Percentiles rank a stretch among this genome's conserved stretches.
Evolutionary conservation across 2,888 invertebrate species (phyloP).

Genomic region (Frankliniella fusca): DNA sequence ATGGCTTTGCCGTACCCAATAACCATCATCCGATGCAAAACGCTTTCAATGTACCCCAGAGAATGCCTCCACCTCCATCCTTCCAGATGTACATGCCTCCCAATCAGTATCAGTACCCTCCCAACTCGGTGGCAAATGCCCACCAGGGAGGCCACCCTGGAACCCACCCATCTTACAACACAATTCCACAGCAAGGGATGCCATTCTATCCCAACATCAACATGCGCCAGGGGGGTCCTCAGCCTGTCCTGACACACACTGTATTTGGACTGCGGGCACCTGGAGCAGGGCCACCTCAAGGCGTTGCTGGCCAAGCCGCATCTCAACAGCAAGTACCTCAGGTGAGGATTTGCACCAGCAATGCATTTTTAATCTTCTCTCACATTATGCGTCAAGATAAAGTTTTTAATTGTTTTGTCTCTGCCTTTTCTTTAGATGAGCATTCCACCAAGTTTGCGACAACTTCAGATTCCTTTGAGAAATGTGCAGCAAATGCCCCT

Average conservation of each 20-base stretch:
- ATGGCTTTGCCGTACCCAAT: conserved; percentile 65
- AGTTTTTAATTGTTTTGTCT: background rate
- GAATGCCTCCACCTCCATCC: conserved; percentile 47
- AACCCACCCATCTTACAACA: conserved; percentile 36
- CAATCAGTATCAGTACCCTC: conserved; percentile 39
- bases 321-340: conserved; percentile 9
- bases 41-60: conserved; percentile 34
- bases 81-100: conserved; percentile 48
- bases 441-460: background rate
- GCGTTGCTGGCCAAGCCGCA: background rate
- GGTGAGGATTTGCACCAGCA: conserved; percentile 34
- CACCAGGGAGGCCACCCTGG: no score
- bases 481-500: conserved; percentile 18
- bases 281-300: background rate
- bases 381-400: background rate
- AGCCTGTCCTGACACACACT: background rate
- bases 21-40: conserved; percentile 43
- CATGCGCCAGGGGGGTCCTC: background rate
- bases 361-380: background rate
- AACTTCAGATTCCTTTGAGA: background rate
- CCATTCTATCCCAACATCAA: conserved; percentile 34
- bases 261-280: background rate
- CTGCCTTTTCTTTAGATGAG: background rate
- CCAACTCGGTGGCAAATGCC: conserved; percentile 37
- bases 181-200: conserved; percentile 39